phyloP scores from a whole-genome alignment of 2,113 vertebrate species.

The Neodon shergylaensis region DNA sequence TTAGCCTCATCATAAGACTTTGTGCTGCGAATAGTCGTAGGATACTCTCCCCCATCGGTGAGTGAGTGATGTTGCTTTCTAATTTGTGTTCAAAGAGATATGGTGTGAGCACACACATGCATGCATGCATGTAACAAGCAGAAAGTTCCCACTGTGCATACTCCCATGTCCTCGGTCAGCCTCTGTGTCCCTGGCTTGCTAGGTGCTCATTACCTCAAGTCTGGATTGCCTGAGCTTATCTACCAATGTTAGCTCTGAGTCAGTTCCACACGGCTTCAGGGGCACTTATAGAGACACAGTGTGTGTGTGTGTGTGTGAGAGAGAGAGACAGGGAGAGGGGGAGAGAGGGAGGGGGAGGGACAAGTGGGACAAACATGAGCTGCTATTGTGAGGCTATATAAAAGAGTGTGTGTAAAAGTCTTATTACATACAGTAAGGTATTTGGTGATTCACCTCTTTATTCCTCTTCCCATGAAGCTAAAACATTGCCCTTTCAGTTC shows the following conservation, averaged over 20 bases:
- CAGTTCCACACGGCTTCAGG: fast-evolving
- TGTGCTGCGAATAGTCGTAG: neutral
- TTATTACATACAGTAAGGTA: neutral
- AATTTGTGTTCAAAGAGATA: neutral
- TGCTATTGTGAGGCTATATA: neutral
- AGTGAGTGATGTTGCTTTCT: neutral
- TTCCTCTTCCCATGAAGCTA: neutral
- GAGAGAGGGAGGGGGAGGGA: too few species aligned
- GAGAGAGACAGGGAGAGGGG: neutral
- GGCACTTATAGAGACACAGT: neutral
- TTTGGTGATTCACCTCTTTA: neutral
- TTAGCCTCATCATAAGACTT: neutral
- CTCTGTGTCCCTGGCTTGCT: neutral
- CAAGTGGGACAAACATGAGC: too few species aligned
- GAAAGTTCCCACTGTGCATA: neutral
- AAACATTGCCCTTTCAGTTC: neutral
- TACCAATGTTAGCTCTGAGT: neutral
- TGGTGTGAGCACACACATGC: neutral
- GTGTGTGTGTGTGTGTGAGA: neutral
- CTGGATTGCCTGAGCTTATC: neutral
- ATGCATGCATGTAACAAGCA: neutral
- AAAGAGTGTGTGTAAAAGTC: neutral
- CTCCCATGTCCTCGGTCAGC: fast-evolving
- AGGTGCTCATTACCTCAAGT: neutral
- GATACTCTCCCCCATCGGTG: neutral